Evolutionary conservation across 2,113 vertebrate species (phyloP), one percentile per base, ranked within the genome.

Genomic region (Mirounga angustirostris): DNA sequence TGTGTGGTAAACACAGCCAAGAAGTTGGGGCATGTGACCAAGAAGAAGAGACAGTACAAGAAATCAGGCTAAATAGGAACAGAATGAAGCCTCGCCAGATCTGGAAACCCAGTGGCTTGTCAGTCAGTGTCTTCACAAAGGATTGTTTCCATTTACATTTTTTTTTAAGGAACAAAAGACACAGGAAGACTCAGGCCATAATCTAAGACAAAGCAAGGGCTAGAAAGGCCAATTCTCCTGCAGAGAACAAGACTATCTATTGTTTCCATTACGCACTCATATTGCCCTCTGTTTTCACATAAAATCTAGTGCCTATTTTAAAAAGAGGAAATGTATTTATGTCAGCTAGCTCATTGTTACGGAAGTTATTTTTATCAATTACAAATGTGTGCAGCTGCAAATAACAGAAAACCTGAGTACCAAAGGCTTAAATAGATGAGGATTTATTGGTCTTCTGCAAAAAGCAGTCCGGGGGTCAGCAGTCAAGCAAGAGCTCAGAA

Each of bases 131-230:
- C 52, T 30, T 95, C 63, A 78, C 59, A 92, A 89, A 63, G 73
- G 43, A 82, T 67, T 61, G 24, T 73, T 97, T 91, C 94, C 15
- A 89, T 96, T 96, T 95, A 81, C 67, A 13, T 43, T 84, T 91
- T 94, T 85, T 89, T 91, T 94, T 63, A 85, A 97, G 87, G 73
- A 96, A 86, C 65, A 92, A 93, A 96, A 93, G 95, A 84, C 76
- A 73, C 4, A 67, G 83, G 67, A 79, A 28, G n/a, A 90, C 87
- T 86, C 67, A 87, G 63, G 33, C 73, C 63, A 81, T 95, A 81
- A 94, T 89, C 95, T 97, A 97, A 98, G 84, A 93, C 74, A 96
- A 95, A 97, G 59, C 67, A 19, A 21, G 83, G 21, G 46, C 86
- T 92, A 80, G 28, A 40, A 80, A 96, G 26, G 59, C 88, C 83